Conservation (phyloP, 2,113 vertebrate species). For the Puffinus mauretanicus region DNA sequence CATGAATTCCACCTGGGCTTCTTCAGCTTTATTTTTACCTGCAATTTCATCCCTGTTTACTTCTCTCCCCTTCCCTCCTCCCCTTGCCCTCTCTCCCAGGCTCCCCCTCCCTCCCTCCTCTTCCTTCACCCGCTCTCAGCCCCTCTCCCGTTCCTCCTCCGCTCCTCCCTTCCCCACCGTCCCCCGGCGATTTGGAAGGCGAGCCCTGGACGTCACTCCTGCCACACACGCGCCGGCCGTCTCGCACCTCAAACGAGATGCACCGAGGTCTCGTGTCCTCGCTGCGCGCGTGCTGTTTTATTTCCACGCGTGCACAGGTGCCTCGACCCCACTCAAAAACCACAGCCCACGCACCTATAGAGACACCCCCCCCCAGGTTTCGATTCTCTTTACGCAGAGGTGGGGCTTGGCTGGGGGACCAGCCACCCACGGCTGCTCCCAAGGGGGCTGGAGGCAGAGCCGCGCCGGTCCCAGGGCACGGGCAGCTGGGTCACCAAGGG, state of each 20-base stretch:
- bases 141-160: neutral
- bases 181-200: neutral
- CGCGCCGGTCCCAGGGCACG: fast-evolving
- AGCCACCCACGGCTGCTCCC: fast-evolving
- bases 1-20: conserved; percentile 95
- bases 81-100: conserved; percentile 43
- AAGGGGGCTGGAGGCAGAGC: neutral
- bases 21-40: conserved; percentile 84
- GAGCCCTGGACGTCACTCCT: conserved; percentile 16
- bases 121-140: neutral
- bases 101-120: neutral
- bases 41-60: conserved; percentile 74
- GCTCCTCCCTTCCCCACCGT: neutral
- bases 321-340: fast-evolving
- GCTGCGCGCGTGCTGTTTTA: fast-evolving
- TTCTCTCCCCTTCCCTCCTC: conserved; percentile 48
- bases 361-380: neutral
- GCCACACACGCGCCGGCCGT: neutral
- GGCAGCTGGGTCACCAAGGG: neutral
- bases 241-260: neutral
- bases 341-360: fast-evolving
- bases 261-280: neutral
- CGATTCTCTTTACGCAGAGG: neutral
- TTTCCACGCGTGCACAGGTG: fast-evolving
- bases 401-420: neutral